Conservation (phyloP, 2,797 vertebrate genomes). For the Scolopax bukidnonensis region DNA sequence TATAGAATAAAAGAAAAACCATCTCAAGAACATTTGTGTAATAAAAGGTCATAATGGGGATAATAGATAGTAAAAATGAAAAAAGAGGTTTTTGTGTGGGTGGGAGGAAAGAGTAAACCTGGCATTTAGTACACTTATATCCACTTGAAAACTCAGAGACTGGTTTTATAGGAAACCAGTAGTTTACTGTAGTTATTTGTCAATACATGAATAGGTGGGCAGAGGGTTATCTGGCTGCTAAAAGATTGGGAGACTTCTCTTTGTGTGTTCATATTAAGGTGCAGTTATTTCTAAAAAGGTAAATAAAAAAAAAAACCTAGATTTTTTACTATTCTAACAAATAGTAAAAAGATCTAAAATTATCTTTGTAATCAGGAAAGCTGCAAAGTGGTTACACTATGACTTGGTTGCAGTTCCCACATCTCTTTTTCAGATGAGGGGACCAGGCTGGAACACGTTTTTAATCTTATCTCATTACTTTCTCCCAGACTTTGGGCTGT, state of each 20-base stretch:
- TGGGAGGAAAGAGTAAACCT: slow-evolving; percentile 26
- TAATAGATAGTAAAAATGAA: slow-evolving; percentile 55
- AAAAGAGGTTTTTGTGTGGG: slow-evolving; percentile 3
- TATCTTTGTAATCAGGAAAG: background rate
- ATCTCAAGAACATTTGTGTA: slow-evolving; percentile 54
- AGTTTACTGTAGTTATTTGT: background rate
- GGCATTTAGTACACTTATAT: background rate
- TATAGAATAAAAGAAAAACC: slow-evolving; percentile 36
- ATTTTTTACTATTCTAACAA: background rate
- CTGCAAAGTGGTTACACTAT: background rate
- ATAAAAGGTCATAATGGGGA: slow-evolving; percentile 68
- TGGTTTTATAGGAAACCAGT: background rate
- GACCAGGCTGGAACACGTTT: background rate
- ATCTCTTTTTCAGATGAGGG: background rate
- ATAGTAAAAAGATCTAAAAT: background rate
- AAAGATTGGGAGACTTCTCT: background rate
- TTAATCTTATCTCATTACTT: background rate
- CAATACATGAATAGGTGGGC: background rate
- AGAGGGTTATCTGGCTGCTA: background rate
- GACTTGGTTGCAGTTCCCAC: background rate
- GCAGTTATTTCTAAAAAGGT: background rate
- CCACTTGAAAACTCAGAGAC: background rate
- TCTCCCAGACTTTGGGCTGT: background rate
- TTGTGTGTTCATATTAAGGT: background rate
- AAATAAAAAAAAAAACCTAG: background rate